Base-by-base conservation (phyloP, 2,113 vertebrate genomes). In the Caloenas nicobarica region DNA sequence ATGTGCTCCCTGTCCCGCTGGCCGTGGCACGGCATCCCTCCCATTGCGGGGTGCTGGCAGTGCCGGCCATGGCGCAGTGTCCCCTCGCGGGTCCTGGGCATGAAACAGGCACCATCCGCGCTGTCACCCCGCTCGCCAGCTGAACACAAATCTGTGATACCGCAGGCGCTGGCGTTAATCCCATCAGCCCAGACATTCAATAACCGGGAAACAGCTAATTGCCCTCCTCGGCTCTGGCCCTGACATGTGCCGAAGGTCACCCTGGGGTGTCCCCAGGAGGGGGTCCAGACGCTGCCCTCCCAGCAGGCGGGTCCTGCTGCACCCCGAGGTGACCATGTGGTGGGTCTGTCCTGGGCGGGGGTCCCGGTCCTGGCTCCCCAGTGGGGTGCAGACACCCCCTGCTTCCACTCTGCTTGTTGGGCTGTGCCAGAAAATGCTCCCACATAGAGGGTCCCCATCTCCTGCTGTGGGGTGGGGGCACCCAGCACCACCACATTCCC, bases 281-380 rank as follows among this genome's bases (percentile, higher is more conserved):
- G 4, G 18, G 42, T 7, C 42, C 42, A 44, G 42, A 16, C 16
- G 42, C 42, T 44, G 42, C 42, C 42, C 42, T 16, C 42, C 42
- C 42, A 16, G 42, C 42, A 44, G 42, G 42, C 16, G 56, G 54
- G 38, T 50, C 62, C 62, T 42, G 1, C 81, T 76, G 53, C 34
- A 6, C 40, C 58, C 28, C 0, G 3, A 25, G 16, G 23, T 62
- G 66, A 70, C 50, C 38, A 65, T 10, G 29, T 11, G 29, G 3
- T 36, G 51, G 38, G 23, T 13, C 51, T 26, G 24, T 16, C 10
- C 3, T 0, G 0, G 4, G 24, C 8, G 56, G 9, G 34, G 19
- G 10, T 50, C 31, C 48, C 1, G 1, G 22, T 14, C 40, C 42
- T 16, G 48, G 3, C 5, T 61, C 29, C 84, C 13, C 23, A 48